Evolutionary conservation across 2,888 invertebrate species (phyloP), one percentile per base, ranked within the genome.

Genomic region (Brassicogethes aeneus): DNA sequence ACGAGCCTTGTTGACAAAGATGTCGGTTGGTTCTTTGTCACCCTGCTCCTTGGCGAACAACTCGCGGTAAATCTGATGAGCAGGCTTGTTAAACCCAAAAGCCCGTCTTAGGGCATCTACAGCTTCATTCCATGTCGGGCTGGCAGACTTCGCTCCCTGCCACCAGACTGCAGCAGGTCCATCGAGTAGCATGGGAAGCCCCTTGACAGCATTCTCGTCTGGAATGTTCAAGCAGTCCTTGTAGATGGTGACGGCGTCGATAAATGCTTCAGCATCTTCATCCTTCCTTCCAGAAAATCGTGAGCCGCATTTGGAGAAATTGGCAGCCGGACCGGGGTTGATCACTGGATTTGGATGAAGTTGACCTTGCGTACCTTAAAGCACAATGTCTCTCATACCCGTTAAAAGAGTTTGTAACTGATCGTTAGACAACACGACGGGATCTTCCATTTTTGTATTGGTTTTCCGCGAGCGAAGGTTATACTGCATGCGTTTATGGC

Each of bases 111-210:
- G 36, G 10, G 36, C 35, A 7, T 36, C 39, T 2, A 52, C 3
- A 7, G 46, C 50, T 2, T 40, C 44, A 10, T 42, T 31, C 47
- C 46, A 54, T 14, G 45, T 41, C 7, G 14, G 30, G 3, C 46
- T 15, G 5, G 36, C 29, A 12, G 36, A 7, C 42, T 47, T 52
- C 8, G 43, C 38, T 14, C 52, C 52, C 39, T 54, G 50, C 41
- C 43, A 54, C 51, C 52, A 55, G 7, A 47, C 43, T 3, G 50
- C 52, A 17, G 51, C 53, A 35, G 34, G 23, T 13, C 39, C 40
- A 16, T 47, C 46, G 3, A 56, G 31, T 13, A 55, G 42, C 51
- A 56, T 52, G 1, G 53, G 44, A 15, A 55, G 37, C 7, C 53
- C 55, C 14, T 42, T 43, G n/a, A 53, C 16, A 12, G 54, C 54